These are phyloP conservation scores for Anas flavirostris DNA, from an alignment of 2,797 vertebrate species.

Conservation along the genomic window DNA sequence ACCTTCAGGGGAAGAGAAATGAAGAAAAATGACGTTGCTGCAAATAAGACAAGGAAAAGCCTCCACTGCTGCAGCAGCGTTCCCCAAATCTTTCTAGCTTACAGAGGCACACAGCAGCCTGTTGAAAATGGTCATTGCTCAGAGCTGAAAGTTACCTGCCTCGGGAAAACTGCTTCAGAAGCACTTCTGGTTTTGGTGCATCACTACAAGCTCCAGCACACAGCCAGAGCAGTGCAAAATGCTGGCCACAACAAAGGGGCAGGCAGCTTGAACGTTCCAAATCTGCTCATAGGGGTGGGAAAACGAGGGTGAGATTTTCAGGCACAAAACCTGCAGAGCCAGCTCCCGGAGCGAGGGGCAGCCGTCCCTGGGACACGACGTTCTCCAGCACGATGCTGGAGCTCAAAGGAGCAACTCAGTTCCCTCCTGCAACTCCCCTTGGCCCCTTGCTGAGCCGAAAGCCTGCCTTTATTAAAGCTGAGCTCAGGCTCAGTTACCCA, in stretches of 20 bases:
- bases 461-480: background rate
- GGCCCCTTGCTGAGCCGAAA: background rate
- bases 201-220: background rate
- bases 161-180: background rate
- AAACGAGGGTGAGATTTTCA: background rate
- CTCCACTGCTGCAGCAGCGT: background rate
- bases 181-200: background rate
- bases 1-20: background rate
- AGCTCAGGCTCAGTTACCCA: background rate
- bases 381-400: background rate
- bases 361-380: accelerated
- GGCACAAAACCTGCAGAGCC: background rate
- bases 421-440: background rate
- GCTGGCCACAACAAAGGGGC: background rate
- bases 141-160: background rate
- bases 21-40: background rate
- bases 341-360: background rate
- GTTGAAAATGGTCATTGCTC: background rate
- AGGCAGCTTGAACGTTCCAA: background rate
- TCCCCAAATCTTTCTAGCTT: background rate
- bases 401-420: background rate
- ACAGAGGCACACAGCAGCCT: background rate
- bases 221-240: background rate
- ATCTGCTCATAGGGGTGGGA: background rate
- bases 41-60: background rate